A percentile compares a stretch with the other conserved stretches of the same genome.
Evolutionary conservation across 2,888 invertebrate genomes (phyloP).

Genomic region (Yponomeuta sedellus): DNA sequence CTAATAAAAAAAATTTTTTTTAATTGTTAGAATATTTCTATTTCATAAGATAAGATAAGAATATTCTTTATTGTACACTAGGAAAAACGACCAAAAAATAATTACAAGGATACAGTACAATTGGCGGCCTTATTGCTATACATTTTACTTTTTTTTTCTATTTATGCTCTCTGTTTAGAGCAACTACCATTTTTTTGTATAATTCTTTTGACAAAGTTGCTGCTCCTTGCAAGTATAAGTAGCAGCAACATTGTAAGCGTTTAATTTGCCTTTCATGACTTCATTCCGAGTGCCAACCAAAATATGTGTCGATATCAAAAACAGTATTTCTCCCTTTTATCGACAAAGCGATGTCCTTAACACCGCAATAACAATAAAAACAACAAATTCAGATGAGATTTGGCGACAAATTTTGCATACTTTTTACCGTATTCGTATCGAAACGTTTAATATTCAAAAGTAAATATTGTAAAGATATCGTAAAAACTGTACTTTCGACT

Average conservation of each 20-base stretch:
- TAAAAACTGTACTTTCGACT: background rate
- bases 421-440: slow-evolving; percentile 2
- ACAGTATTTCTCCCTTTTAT: background rate
- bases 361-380: slow-evolving; percentile 4
- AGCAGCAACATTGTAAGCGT: background rate
- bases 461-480: background rate
- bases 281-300: background rate
- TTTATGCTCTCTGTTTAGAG: no score
- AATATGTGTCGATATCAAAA: background rate
- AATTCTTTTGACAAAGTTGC: no score
- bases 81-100: no score
- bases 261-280: background rate
- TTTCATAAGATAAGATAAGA: no score
- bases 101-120: no score
- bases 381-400: background rate
- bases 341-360: slow-evolving; percentile 7
- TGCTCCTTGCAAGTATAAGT: background rate
- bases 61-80: no score
- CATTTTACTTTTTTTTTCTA: no score
- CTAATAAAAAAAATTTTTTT: no score
- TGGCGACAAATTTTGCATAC: background rate
- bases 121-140: no score
- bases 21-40: no score
- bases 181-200: no score
- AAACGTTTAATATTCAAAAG: background rate